Base-by-base conservation (phyloP, 1,140 invertebrate genomes). In the Tribolium castaneum region DNA sequence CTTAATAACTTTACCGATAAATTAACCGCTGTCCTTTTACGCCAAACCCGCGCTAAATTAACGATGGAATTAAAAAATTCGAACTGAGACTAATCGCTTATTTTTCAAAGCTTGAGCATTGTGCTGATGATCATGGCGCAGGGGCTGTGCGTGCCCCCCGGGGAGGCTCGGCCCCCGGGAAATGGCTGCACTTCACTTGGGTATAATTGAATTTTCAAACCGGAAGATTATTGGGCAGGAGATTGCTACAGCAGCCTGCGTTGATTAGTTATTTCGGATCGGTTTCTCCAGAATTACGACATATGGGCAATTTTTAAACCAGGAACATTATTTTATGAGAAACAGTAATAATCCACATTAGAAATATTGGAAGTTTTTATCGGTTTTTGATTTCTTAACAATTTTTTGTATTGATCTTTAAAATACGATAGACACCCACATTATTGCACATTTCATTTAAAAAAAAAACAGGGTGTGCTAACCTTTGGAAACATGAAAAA, bases 171-270 rank as follows among this genome's bases (percentile, higher is more conserved):
- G 45, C 54, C 82, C 80, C 80, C 75, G 62, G 78, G 75, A 76
- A 82, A 81, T 51, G 75, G 54, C 56, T 56, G 51, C 80, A 80
- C 80, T 81, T 78, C 83, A 84, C 84, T 84, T 81, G 78, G 81
- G 82, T 76, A 83, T 85, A 85, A 85, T 85, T 85, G 84, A 85
- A 85, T 85, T 84, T 84, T 82, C 80, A 83, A 82, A 82, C 82
- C 81, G 82, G 78, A 73, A 83, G 84, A 81, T 84, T 84, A 85
- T 85, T 84, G 84, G 83, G 83, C 78, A 80, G 83, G 80, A 82
- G 83, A 84, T 84, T 84, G 83, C 78, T 73, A 34, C 71, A 39
- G 77, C 50, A 66, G 74, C 71, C 76, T 73, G 56, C 34, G 77
- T 62, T 81, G 81, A 84, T 84, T 83, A 83, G 82, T 83, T 83